Evolutionary conservation across 2,797 vertebrate genomes (phyloP).

Genomic region (Rallus crepitans): DNA sequence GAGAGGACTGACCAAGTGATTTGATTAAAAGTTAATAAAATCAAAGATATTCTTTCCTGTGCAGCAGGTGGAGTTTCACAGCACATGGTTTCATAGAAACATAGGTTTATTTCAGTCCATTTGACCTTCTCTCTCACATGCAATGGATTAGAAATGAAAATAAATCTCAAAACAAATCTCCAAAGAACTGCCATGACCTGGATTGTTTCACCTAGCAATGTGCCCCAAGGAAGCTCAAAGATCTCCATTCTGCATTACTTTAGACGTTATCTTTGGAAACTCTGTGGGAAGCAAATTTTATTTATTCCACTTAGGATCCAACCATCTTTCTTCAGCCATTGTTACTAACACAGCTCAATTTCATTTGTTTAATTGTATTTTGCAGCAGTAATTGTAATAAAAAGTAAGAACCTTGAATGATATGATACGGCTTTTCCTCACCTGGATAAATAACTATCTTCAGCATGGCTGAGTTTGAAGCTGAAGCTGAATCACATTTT

Average conservation of each 20-base stretch:
- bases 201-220: neutral
- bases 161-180: conserved; percentile 13
- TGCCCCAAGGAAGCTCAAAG: neutral
- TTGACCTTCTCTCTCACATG: neutral
- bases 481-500: neutral
- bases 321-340: neutral
- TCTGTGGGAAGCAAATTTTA: neutral
- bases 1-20: neutral
- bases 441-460: neutral
- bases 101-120: neutral
- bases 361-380: neutral
- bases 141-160: conserved; percentile 38
- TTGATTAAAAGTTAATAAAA: conserved; percentile 31
- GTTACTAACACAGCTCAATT: neutral
- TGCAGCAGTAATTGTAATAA: neutral
- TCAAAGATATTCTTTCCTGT: neutral
- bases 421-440: neutral
- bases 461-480: neutral
- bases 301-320: neutral
- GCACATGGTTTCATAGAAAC: neutral
- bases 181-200: neutral
- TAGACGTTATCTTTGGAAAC: neutral
- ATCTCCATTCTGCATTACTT: neutral
- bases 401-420: neutral
- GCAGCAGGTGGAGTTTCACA: neutral